Evolutionary conservation across 2,797 vertebrate species (phyloP).

Genomic region (Gallinago stenura): DNA sequence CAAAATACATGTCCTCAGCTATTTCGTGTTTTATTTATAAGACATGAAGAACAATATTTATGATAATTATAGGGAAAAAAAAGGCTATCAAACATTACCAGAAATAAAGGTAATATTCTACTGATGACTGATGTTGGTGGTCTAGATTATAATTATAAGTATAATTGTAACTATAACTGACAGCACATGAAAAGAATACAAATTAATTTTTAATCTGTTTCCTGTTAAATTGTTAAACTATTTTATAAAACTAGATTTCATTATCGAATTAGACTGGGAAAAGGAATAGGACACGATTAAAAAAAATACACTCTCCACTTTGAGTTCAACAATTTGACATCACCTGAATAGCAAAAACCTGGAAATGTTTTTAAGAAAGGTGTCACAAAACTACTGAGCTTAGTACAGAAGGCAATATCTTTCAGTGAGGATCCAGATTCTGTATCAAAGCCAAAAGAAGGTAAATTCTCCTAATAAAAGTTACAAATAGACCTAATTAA

Average conservation of each 20-base stretch:
- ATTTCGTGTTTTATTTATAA: not conserved
- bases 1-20: not conserved
- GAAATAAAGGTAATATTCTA: not conserved
- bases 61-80: not conserved
- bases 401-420: not conserved
- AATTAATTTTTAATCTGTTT: conserved; percentile 19
- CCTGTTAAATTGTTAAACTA: not conserved
- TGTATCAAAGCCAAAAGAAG: not conserved
- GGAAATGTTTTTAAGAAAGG: not conserved
- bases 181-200: not conserved
- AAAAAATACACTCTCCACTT: not conserved
- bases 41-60: not conserved
- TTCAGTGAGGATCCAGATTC: conserved; percentile 7
- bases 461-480: conserved; percentile 62
- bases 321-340: not conserved
- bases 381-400: not conserved
- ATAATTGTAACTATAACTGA: not conserved
- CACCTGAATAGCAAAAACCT: not conserved
- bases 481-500: conserved; percentile 72
- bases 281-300: not conserved
- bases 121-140: not conserved
- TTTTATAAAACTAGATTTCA: not conserved
- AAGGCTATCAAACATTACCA: not conserved
- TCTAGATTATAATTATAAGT: not conserved
- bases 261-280: not conserved